Percentiles rank a stretch among this genome's conserved stretches.
Evolutionary conservation across 2,797 vertebrate species (phyloP).

Genomic region (Gobionotothen gibberifrons): DNA sequence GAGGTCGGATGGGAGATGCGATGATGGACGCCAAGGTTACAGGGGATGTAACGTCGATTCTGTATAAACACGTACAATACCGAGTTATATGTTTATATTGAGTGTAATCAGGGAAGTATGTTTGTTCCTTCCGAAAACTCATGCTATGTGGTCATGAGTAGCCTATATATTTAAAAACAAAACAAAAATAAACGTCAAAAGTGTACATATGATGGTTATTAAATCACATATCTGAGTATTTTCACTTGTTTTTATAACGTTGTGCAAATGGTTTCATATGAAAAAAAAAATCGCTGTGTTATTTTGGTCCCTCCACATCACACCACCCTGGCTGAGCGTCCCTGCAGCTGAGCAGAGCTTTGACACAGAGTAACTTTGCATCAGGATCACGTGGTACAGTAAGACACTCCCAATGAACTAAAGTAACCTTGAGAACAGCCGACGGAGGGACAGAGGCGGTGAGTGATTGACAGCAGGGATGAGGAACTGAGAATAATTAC

Average conservation of each 20-base stretch:
- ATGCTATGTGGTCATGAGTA: neutral
- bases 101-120: fast-evolving
- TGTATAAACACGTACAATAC: neutral
- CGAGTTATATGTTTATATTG: neutral
- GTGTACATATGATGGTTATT: neutral
- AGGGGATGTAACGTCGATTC: neutral
- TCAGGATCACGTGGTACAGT: constrained; percentile 68
- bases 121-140: neutral
- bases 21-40: constrained; percentile 56
- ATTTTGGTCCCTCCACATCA: constrained; percentile 37
- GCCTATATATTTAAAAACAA: neutral
- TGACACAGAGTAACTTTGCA: constrained; percentile 69
- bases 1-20: constrained; percentile 33
- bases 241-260: neutral
- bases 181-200: neutral
- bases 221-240: neutral
- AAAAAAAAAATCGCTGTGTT: neutral
- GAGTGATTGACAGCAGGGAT: constrained; percentile 5
- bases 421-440: constrained; percentile 77
- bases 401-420: constrained; percentile 76
- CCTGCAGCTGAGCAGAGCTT: constrained; percentile 57
- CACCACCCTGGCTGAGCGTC: constrained; percentile 28
- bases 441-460: constrained; percentile 37
- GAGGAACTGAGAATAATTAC: neutral
- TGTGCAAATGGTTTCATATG: constrained; percentile 2